Percentiles rank a stretch among this genome's conserved stretches.
These are phyloP conservation scores for Paguma larvata DNA, from an alignment of 2,797 vertebrate genomes.

Conservation along the genomic window DNA sequence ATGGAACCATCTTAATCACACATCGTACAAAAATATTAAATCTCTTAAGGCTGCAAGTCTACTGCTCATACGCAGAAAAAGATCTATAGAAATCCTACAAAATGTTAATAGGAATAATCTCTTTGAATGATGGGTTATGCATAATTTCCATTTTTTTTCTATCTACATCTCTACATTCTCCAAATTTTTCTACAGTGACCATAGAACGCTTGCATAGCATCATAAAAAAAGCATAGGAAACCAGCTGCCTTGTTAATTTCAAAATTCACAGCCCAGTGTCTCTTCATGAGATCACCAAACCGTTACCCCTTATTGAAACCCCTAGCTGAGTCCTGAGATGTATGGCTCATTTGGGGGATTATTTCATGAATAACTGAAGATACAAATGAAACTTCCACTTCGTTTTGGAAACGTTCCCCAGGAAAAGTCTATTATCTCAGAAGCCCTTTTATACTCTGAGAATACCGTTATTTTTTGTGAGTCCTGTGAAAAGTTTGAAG, in stretches of 20 bases:
- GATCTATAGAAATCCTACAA: background rate
- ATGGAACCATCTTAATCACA: background rate
- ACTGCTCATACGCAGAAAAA: background rate
- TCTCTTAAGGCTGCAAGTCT: background rate
- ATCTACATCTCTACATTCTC: background rate
- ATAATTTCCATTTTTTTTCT: slow-evolving; percentile 2
- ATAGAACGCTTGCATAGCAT: background rate
- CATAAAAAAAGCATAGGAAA: background rate
- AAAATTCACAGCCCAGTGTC: background rate
- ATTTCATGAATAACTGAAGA: background rate
- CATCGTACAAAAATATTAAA: background rate
- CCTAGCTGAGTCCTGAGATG: background rate
- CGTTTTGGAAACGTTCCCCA: background rate
- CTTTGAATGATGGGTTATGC: background rate
- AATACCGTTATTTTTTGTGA: background rate
- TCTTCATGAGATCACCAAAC: background rate
- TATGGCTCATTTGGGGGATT: background rate
- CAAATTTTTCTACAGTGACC: background rate
- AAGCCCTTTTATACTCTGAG: background rate
- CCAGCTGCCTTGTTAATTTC: background rate
- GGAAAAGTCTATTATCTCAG: background rate
- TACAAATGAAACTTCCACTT: background rate
- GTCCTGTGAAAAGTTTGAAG: background rate
- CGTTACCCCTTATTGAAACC: background rate
- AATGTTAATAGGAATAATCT: background rate